Conservation (phyloP, 2,113 vertebrate genomes). For the Coregonus clupeaformis region DNA sequence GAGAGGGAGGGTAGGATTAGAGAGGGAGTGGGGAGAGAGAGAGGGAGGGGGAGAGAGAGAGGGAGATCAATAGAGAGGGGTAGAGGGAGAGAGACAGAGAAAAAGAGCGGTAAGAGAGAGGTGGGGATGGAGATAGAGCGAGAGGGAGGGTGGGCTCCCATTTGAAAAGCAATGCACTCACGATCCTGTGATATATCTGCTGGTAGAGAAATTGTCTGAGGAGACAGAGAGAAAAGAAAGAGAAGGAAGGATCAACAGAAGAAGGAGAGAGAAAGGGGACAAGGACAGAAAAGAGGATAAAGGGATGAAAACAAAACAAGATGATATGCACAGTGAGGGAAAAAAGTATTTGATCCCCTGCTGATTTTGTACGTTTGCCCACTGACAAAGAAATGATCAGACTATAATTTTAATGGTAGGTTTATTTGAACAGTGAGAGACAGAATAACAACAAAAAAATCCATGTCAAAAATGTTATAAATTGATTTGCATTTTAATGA, state of each 20-base stretch:
- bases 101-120: background rate
- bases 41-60: background rate
- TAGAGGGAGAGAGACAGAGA: background rate
- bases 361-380: too few species aligned
- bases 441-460: too few species aligned
- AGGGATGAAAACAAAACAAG: too few species aligned
- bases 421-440: too few species aligned
- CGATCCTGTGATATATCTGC: slow-evolving; percentile 32
- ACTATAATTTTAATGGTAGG: too few species aligned
- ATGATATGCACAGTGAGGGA: too few species aligned
- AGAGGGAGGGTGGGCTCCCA: background rate
- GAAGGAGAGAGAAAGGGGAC: slow-evolving; percentile 9
- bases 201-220: slow-evolving; percentile 24
- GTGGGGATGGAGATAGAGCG: too few species aligned
- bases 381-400: too few species aligned
- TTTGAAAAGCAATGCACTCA: slow-evolving; percentile 30
- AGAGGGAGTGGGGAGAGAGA: background rate
- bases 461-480: too few species aligned
- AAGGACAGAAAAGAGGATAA: slow-evolving; percentile 12
- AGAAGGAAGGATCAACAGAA: background rate
- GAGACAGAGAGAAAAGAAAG: background rate
- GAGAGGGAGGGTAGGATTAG: background rate
- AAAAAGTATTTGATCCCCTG: too few species aligned
- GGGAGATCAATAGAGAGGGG: background rate
- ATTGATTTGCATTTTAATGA: too few species aligned